Evolutionary conservation across 2,888 invertebrate species (phyloP), one percentile per base, ranked within the genome.

Genomic region (Caenorhabditis panamensis): DNA sequence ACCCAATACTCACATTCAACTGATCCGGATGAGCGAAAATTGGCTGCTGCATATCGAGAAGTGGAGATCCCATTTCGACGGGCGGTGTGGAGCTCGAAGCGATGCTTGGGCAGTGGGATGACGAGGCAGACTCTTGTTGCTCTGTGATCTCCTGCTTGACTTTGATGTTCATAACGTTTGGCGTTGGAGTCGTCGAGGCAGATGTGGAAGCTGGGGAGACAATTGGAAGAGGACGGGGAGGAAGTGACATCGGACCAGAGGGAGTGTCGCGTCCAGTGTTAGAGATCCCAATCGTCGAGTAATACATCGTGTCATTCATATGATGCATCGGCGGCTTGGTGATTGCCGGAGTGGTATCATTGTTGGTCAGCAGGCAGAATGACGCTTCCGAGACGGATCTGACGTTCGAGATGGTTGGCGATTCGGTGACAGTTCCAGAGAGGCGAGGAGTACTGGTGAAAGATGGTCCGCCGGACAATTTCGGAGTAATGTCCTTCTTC

Each of bases 391-490:
- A 73, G 11, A 49, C 13, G n/a, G 64, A 66, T 59, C 66, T 64
- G 28, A 73, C 64, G 22, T 73, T 59, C 16, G 73, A 73, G 16
- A 66, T 66, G 2, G 73, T 73, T 22, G 73, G 73, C 18, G 73
- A 73, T 5, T 58, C 26, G 5, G 20, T 41, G 0, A 18, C 1
- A 0, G 47, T 11, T 4, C 26, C 58, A 0, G 4, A 8, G 18
- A 59, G 18, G 18, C 58, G 20, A 13, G 73, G 73, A 28, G 73
- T 73, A 13, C 73, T 73, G 0, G 73, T 73, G 73, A 64, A 73
- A 24, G 58, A 59, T 0, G 73, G 73, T 0, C 73, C 73, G 18
- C 18, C 28, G 1, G 63, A 5, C 18, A 47, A 4, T 37, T 73
- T 64, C n/a, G n/a, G n/a, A n/a, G n/a, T n/a, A 9, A 6, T 31